These are phyloP conservation scores for Anas platyrhynchos DNA, from an alignment of 2,113 vertebrate genomes.

Conservation along the genomic window DNA sequence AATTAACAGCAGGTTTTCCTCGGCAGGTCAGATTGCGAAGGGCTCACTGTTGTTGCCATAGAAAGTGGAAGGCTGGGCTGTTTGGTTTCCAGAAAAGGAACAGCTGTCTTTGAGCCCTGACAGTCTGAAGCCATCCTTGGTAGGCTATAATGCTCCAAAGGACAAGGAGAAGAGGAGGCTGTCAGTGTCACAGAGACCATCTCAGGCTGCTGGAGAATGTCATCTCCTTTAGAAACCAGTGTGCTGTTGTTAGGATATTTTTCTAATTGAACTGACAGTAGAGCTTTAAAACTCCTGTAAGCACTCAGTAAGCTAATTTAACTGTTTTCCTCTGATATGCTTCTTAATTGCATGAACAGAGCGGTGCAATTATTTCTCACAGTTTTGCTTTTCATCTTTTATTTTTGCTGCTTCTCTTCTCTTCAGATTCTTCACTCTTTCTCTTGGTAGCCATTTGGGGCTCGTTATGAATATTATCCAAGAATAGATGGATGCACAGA, in stretches of 20 bases:
- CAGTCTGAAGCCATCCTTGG: constrained; percentile 53
- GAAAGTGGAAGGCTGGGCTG: constrained; percentile 62
- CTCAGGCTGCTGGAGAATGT: constrained; percentile 70
- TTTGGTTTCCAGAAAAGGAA: constrained; percentile 64
- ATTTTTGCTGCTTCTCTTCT: constrained; percentile 9
- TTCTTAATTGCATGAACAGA: constrained; percentile 25
- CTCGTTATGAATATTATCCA: constrained; percentile 3
- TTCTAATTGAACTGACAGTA: constrained; percentile 63
- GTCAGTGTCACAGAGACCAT: constrained; percentile 75
- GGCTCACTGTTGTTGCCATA: constrained; percentile 70
- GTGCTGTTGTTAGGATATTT: constrained; percentile 42
- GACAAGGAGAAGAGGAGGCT: constrained; percentile 20
- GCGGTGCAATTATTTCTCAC: constrained; percentile 15
- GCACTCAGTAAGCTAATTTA: constrained; percentile 55
- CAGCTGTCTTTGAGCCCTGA: constrained; percentile 62
- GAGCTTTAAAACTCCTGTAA: constrained; percentile 54
- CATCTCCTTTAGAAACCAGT: constrained; percentile 67
- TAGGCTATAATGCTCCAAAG: constrained; percentile 48
- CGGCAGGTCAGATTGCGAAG: constrained; percentile 81
- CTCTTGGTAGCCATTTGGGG: background rate
- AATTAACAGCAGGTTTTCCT: constrained; percentile 88
- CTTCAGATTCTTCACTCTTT: constrained; percentile 18
- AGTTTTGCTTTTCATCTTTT: background rate
- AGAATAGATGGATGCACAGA: background rate
- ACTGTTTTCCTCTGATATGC: constrained; percentile 37